A percentile compares a stretch with the other conserved stretches of the same genome.
phyloP scores from a whole-genome alignment of 2,113 vertebrate genomes.

The Pardalotus punctatus region DNA sequence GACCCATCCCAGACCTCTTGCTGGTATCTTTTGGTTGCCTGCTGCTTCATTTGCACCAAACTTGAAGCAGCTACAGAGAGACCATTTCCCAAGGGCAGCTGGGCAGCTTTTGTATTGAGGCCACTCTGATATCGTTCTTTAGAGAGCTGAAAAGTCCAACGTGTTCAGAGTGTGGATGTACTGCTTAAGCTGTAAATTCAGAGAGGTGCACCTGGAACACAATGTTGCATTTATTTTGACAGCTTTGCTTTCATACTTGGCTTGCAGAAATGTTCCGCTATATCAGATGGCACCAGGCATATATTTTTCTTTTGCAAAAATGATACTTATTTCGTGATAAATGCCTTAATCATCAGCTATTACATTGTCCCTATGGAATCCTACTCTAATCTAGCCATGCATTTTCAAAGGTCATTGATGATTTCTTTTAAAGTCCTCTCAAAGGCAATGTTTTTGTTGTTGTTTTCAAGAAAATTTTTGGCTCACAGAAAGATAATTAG shows the following conservation, averaged over 20 bases:
- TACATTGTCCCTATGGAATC: neutral
- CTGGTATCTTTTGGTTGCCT: neutral
- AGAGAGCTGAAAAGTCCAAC: neutral
- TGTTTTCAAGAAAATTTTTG: neutral
- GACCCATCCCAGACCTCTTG: neutral
- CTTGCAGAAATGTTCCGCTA: neutral
- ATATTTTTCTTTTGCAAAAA: slow-evolving; percentile 16
- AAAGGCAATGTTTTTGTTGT: neutral
- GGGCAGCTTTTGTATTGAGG: neutral
- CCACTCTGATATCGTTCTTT: neutral
- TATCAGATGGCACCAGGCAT: neutral
- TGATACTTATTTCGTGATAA: neutral
- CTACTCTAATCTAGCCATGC: neutral
- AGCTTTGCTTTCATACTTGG: slow-evolving; percentile 10
- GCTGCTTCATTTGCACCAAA: neutral
- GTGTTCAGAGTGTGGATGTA: neutral
- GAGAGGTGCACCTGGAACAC: neutral
- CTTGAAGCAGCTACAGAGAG: neutral
- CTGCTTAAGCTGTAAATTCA: neutral
- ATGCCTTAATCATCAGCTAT: neutral
- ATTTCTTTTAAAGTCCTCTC: neutral
- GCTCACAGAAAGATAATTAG: neutral
- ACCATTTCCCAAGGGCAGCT: neutral
- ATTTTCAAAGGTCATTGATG: neutral
- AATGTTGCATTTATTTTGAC: neutral